Base-by-base conservation (phyloP, 2,797 vertebrate genomes). In the Eleutherodactylus coqui region DNA sequence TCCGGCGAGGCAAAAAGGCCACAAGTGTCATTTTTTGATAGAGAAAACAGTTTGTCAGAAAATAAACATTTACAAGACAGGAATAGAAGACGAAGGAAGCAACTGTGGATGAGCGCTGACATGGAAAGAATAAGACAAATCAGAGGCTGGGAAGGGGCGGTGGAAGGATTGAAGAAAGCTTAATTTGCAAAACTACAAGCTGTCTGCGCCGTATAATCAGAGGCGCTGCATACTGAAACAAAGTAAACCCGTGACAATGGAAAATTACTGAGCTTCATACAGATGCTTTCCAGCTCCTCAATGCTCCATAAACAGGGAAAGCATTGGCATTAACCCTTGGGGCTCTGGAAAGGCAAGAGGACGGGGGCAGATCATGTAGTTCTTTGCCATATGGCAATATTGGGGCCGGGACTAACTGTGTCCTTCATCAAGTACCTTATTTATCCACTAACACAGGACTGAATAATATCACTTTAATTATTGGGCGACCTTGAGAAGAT, bases 31-130 rank as follows among this genome's bases (percentile, higher is more conserved):
- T 58, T 45, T 58, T 45, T 9, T 43, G 36, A 4, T 7, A 69
- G 60, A 78, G 69, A 79, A 72, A 79, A 53, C 64, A 79, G 45
- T 70, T 79, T 69, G 47, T 27, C 76, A 73, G 76, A 85, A 85
- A 80, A 81, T 62, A 81, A 75, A 36, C 77, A 75, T 60, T 70
- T 51, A 38, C 19, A 29, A 41, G 70, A 75, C 78, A 75, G 70
- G 55, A 86, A 86, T 86, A 86, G 85, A 82, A 86, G 36, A 53
- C 41, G 53, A 60, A 85, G 77, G 77, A 75, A 86, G 53, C 53
- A 17, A 80, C 32, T 58, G 51, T 73, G 70, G 38, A 73, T 73
- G 70, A 73, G 43, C 16, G 32, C 41, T 85, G 75, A 79, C 75
- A 34, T 27, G 70, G 84, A 38, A 75, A 64, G 85, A 81, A 86